Evolutionary conservation across 1,140 invertebrate species (phyloP).

Genomic region (Limonius californicus): DNA sequence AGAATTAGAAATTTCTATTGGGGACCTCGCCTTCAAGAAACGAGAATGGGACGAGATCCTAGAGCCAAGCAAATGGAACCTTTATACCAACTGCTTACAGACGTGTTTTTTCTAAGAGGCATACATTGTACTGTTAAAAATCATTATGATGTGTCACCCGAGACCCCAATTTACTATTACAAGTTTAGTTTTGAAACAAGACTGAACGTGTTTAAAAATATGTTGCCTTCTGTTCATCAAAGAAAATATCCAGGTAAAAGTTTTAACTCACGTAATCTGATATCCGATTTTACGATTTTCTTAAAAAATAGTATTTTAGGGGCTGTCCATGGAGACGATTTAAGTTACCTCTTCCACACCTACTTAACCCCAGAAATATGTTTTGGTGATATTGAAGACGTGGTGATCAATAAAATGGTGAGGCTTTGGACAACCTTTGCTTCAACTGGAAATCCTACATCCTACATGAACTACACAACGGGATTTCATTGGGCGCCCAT

Average conservation of each 20-base stretch:
- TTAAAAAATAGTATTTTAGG: constrained; percentile 42
- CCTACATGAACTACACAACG: constrained; percentile 39
- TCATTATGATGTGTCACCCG: background rate
- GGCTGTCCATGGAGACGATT: constrained; percentile 59
- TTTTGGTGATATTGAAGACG: constrained; percentile 39
- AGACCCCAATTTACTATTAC: constrained; percentile 8
- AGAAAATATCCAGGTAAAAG: constrained; percentile 12
- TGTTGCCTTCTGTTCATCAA: background rate
- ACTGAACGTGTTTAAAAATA: constrained; percentile 9
- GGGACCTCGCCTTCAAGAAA: constrained; percentile 30
- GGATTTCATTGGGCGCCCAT: constrained; percentile 48
- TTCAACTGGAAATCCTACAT: constrained; percentile 50
- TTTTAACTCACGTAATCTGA: too few relatives aligned
- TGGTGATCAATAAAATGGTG: constrained; percentile 50
- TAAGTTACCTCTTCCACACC: constrained; percentile 59
- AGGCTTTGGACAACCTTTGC: constrained; percentile 55
- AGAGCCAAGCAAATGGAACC: background rate
- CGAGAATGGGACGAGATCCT: constrained; percentile 9
- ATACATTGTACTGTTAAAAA: constrained; percentile 1
- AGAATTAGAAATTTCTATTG: constrained; percentile 51
- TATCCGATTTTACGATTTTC: background rate
- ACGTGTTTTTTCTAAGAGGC: constrained; percentile 3
- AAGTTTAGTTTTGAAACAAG: constrained; percentile 15
- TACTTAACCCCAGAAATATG: constrained; percentile 44
- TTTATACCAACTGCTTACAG: constrained; percentile 8